Percentiles rank a stretch among this genome's conserved stretches.
phyloP scores from a whole-genome alignment of 2,888 invertebrate species.

The Linhomoeus sp. region DNA sequence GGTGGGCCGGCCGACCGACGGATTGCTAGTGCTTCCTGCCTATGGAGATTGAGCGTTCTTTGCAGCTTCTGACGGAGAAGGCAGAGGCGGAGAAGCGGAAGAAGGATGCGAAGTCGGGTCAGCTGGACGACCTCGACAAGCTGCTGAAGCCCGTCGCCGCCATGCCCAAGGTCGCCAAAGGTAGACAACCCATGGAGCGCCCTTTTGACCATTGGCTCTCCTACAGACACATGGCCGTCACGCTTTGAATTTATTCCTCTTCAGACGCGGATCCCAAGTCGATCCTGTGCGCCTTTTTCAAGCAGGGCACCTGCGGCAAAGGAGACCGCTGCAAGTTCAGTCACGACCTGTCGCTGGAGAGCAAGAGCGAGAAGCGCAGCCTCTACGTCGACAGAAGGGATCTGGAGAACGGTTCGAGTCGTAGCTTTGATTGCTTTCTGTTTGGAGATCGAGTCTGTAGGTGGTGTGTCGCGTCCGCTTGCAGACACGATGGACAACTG shows the following conservation, averaged over 20 bases:
- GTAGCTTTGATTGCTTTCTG: no score
- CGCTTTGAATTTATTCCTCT: no score
- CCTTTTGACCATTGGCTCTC: not conserved
- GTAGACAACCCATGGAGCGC: constrained; percentile 32
- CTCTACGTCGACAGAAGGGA: constrained; percentile 56
- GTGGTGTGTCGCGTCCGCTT: not conserved
- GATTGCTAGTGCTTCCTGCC: not conserved
- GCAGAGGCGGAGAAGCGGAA: constrained; percentile 50
- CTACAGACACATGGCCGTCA: not conserved
- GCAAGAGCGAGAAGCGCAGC: constrained; percentile 91
- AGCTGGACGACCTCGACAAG: constrained; percentile 61
- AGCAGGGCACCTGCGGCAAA: constrained; percentile 86
- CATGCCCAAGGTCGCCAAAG: constrained; percentile 86
- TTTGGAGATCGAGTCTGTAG: no score
- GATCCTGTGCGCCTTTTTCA: constrained; percentile 91
- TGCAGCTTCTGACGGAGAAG: constrained; percentile 32
- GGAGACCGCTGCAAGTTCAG: constrained; percentile 98
- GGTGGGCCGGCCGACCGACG: no score
- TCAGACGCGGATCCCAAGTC: constrained; percentile 92
- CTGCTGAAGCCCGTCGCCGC: constrained; percentile 64
- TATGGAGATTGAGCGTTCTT: not conserved
- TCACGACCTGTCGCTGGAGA: constrained; percentile 75
- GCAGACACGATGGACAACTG: constrained; percentile 73
- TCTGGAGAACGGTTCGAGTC: constrained; percentile 3
- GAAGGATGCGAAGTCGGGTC: constrained; percentile 50